Percentiles rank a stretch among this genome's conserved stretches.
These are phyloP conservation scores for Stenotaenia linearis DNA, from an alignment of 2,888 invertebrate genomes.

Conservation along the genomic window DNA sequence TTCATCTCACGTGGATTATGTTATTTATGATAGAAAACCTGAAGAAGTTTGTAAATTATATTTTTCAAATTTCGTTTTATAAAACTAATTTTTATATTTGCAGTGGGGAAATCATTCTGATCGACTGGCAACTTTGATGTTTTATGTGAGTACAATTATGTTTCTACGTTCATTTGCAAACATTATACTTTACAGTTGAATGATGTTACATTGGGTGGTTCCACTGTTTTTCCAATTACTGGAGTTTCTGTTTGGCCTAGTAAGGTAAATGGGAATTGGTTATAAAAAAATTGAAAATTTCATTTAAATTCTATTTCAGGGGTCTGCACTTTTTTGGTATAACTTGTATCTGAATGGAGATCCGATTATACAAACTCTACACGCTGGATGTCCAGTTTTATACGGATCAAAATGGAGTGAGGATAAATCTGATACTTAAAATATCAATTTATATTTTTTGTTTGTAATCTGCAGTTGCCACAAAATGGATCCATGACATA, in stretches of 20 bases:
- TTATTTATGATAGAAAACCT: slow-evolving; percentile 40
- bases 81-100: slow-evolving; percentile 41
- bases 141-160: slow-evolving; percentile 42
- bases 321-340: slow-evolving; percentile 50
- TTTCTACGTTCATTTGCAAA: no score
- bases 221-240: slow-evolving; percentile 43
- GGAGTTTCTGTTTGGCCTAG: slow-evolving; percentile 41
- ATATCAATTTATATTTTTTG: no score
- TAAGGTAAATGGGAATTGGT: slow-evolving; percentile 32
- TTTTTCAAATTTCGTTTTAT: slow-evolving; percentile 40
- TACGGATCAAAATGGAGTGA: slow-evolving; percentile 51
- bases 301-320: no score
- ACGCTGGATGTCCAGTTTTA: slow-evolving; percentile 51
- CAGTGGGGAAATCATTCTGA: slow-evolving; percentile 38
- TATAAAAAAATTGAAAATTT: no score
- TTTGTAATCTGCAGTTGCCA: no score
- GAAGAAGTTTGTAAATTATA: no score
- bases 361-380: slow-evolving; percentile 47
- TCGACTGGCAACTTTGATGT: slow-evolving; percentile 42
- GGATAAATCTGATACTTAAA: no score
- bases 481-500: no score
- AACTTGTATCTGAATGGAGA: slow-evolving; percentile 48
- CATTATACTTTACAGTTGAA: slow-evolving; percentile 40
- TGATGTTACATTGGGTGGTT: slow-evolving; percentile 42
- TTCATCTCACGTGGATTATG: slow-evolving; percentile 48